Evolutionary conservation across 2,888 invertebrate species (phyloP).

Genomic region (Pristionchus maxplancki): DNA sequence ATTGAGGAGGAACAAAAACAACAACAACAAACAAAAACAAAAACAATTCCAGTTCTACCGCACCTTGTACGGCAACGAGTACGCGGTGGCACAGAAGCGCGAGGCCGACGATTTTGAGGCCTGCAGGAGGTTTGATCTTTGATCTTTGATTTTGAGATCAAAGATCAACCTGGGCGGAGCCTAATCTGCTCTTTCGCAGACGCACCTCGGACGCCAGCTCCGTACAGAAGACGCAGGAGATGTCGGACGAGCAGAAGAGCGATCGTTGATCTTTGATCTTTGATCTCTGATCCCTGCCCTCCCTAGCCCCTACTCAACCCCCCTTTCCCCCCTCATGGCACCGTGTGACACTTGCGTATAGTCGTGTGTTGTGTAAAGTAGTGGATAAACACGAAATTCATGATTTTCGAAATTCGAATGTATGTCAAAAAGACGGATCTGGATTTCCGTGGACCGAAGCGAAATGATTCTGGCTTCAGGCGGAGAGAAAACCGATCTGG

Average conservation of each 20-base stretch:
- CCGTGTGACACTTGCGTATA: neutral
- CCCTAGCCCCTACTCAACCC: neutral
- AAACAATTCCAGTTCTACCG: neutral
- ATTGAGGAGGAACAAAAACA: conserved; percentile 6
- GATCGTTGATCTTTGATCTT: neutral
- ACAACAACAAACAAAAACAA: too few relatives aligned
- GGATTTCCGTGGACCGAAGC: too few relatives aligned
- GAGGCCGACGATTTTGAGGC: conserved; percentile 1
- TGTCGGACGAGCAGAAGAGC: conserved; percentile 6
- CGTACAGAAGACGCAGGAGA: neutral
- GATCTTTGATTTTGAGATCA: neutral
- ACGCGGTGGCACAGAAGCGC: neutral
- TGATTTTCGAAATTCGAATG: too few relatives aligned
- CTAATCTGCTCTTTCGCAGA: neutral
- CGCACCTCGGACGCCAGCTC: neutral
- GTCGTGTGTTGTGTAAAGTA: neutral
- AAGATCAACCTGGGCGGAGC: neutral
- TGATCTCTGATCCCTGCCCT: neutral
- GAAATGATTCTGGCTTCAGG: too few relatives aligned
- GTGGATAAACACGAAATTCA: neutral
- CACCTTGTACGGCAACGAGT: conserved; percentile 15
- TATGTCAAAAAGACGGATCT: too few relatives aligned
- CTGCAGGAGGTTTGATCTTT: neutral
- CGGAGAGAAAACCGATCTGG: too few relatives aligned
- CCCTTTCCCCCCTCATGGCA: neutral